These are phyloP conservation scores for Drosophila serrata DNA, from an alignment of 1,140 invertebrate genomes.

Conservation along the genomic window DNA sequence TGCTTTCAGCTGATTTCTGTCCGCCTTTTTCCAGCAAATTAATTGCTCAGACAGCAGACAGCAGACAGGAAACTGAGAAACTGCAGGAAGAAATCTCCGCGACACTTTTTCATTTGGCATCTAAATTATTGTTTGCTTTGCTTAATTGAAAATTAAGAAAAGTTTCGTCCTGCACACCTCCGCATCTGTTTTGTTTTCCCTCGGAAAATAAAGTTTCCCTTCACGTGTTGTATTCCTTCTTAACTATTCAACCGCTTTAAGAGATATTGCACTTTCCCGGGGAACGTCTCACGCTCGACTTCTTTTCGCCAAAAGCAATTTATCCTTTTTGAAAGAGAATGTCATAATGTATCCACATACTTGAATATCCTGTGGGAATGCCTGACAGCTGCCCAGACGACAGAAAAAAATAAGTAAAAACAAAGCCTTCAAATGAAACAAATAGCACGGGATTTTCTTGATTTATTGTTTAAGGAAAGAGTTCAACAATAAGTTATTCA, in stretches of 20 bases:
- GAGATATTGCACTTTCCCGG: constrained; percentile 9
- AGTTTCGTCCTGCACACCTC: constrained; percentile 25
- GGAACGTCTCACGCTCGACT: constrained; percentile 31
- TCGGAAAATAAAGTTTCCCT: constrained; percentile 18
- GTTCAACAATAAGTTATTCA: constrained; percentile 54
- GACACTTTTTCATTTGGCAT: constrained; percentile 47
- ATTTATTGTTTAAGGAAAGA: constrained; percentile 52
- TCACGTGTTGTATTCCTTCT: neutral
- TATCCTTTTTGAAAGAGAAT: constrained; percentile 46
- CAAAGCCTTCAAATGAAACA: constrained; percentile 33
- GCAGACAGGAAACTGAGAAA: constrained; percentile 55
- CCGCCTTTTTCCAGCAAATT: constrained; percentile 69
- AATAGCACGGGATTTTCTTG: constrained; percentile 28
- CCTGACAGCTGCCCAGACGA: constrained; percentile 43
- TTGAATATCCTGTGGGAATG: constrained; percentile 44
- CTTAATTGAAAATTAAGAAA: constrained; percentile 77
- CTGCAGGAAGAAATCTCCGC: constrained; percentile 20
- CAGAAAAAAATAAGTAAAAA: constrained; percentile 1
- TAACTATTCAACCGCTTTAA: constrained; percentile 30
- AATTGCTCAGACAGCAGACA: constrained; percentile 69
- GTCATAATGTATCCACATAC: constrained; percentile 45
- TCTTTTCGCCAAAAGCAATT: constrained; percentile 42
- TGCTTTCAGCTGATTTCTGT: constrained; percentile 69
- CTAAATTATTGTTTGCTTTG: constrained; percentile 72
- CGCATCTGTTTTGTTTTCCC: constrained; percentile 35